These are phyloP conservation scores for Parnassius apollo DNA, from an alignment of 2,888 invertebrate genomes.

Conservation along the genomic window DNA sequence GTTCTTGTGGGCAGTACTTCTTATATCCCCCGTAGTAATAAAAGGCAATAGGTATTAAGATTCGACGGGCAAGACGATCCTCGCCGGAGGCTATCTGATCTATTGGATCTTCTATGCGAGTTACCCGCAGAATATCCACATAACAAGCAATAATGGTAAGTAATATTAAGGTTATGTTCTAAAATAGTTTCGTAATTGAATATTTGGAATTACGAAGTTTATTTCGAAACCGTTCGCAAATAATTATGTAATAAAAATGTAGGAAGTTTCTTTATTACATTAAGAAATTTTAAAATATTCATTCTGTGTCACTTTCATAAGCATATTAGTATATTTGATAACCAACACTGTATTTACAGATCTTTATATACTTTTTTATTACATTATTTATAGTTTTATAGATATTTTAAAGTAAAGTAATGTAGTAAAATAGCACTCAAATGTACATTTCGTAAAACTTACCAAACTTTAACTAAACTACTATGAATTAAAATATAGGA, in stretches of 20 bases:
- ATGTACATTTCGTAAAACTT: too few species aligned
- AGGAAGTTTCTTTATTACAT: too few species aligned
- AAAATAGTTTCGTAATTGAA: neutral
- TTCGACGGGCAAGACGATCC: slow-evolving; percentile 52
- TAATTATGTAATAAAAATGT: too few species aligned
- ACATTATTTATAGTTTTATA: too few species aligned
- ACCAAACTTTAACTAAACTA: too few species aligned
- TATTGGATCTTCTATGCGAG: slow-evolving; percentile 43
- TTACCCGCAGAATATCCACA: slow-evolving; percentile 31
- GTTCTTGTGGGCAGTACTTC: slow-evolving; percentile 8
- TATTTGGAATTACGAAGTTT: neutral
- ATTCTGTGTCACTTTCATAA: too few species aligned
- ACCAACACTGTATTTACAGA: too few species aligned
- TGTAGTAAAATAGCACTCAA: too few species aligned
- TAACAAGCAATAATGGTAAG: slow-evolving; percentile 22
- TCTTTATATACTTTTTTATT: too few species aligned
- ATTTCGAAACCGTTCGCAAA: neutral
- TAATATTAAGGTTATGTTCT: slow-evolving; percentile 18
- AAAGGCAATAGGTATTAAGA: slow-evolving; percentile 66
- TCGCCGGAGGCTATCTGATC: slow-evolving; percentile 57
- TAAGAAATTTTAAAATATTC: too few species aligned
- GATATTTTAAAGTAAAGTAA: too few species aligned
- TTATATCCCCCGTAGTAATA: slow-evolving; percentile 46
- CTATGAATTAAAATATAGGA: neutral
- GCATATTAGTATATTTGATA: too few species aligned